Evolutionary conservation across 2,113 vertebrate genomes (phyloP).

Genomic region (Eulemur rufifrons): DNA sequence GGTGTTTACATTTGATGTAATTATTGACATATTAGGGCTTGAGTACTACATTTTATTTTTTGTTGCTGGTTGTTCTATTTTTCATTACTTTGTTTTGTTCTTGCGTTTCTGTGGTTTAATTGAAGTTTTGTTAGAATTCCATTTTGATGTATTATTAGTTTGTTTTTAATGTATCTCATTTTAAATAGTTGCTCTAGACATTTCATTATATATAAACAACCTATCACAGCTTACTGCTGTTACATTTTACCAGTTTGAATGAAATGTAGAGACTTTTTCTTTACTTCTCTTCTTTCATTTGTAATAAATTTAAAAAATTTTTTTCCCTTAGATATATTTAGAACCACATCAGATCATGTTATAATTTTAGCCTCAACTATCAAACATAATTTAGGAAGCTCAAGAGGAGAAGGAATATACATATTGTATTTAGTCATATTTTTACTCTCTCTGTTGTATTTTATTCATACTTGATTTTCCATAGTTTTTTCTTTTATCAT

Average conservation of each 20-base stretch:
- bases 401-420: not conserved
- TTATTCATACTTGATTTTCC: not conserved
- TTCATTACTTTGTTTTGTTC: not conserved
- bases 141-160: not conserved
- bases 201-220: not conserved
- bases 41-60: not conserved
- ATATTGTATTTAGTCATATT: not conserved
- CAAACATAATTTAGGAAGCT: not conserved
- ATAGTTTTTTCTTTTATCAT: not conserved
- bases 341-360: not conserved
- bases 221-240: not conserved
- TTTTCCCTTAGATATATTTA: not conserved
- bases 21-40: not conserved
- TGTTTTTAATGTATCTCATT: not conserved
- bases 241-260: slow-evolving; percentile 2
- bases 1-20: not conserved
- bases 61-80: not conserved
- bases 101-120: not conserved
- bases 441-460: not conserved
- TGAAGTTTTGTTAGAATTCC: not conserved
- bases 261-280: not conserved
- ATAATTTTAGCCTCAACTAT: not conserved
- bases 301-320: not conserved
- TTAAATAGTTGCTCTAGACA: not conserved
- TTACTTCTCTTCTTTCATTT: not conserved